Evolutionary conservation across 2,888 invertebrate genomes (phyloP).

Genomic region (Harpalus rubripes): DNA sequence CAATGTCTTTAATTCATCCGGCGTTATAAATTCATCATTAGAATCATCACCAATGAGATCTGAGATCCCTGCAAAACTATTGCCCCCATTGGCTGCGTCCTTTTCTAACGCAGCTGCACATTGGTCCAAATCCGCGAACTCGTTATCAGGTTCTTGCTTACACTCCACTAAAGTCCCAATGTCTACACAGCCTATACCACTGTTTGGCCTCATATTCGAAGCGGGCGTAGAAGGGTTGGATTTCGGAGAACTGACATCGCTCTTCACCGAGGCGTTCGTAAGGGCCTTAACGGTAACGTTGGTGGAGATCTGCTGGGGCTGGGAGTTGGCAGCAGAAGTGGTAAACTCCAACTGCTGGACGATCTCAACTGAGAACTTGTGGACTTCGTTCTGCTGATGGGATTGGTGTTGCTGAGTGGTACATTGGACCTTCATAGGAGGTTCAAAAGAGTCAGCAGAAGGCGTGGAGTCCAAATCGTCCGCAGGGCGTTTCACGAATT

Average conservation of each 20-base stretch:
- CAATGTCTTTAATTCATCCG: conserved; percentile 90
- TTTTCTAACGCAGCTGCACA: conserved; percentile 92
- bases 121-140: conserved; percentile 91
- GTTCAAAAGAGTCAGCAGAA: conserved; percentile 81
- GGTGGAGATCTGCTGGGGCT: conserved; percentile 93
- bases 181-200: conserved; percentile 77
- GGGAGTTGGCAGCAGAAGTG: conserved; percentile 91
- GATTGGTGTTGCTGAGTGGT: conserved; percentile 79
- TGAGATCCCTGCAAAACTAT: conserved; percentile 88
- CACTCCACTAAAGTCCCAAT: conserved; percentile 87
- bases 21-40: conserved; percentile 86
- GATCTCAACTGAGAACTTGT: conserved; percentile 94
- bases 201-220: conserved; percentile 74
- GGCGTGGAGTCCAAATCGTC: conserved; percentile 82
- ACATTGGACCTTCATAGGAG: conserved; percentile 87
- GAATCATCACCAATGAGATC: conserved; percentile 92
- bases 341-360: conserved; percentile 95
- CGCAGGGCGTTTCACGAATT: conserved; percentile 87
- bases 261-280: conserved; percentile 84
- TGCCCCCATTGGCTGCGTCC: conserved; percentile 86
- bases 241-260: conserved; percentile 80
- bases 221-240: conserved; percentile 77
- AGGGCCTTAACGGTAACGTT: conserved; percentile 94
- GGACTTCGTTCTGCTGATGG: conserved; percentile 65
- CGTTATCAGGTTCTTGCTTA: conserved; percentile 86